Base-by-base conservation (phyloP, 2,888 invertebrate species). In the Allolobophora icterica region DNA sequence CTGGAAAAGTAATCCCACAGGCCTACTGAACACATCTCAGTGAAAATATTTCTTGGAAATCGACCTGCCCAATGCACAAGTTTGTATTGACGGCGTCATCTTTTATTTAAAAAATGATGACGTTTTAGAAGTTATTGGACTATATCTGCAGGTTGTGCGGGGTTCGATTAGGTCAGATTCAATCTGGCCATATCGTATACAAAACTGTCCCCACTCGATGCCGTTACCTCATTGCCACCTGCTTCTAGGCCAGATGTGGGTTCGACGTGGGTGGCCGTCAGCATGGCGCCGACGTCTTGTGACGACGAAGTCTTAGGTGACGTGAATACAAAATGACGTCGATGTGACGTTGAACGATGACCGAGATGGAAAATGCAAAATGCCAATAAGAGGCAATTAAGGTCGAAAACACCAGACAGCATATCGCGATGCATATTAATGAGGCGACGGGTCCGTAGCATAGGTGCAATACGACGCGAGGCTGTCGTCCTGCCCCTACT, bases 311-410 rank as follows among this genome's bases (percentile, higher is more conserved):
- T 71, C 71, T 30, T n/a, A 71, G 71, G 71, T 71, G 71, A 71
- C 71, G n/a, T 71, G 71, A 71, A 71, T 71, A 71, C 71, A n/a
- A 71, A 71, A 71, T n/a, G 71, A 71, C 71, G 71, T 71, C 71
- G 71, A 71, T 71, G 71, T 71, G 71, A 71, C 71, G 71, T 71
- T 71, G 71, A 71, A n/a, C n/a, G 71, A n/a, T 71, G 71, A 71
- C 71, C 71, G n/a, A 71, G 71, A 71, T 71, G 71, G 71, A 71
- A 71, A 71, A 71, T 71, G 71, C 71, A n/a, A 71, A 71, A 71
- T 71, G 71, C 71, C 71, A 71, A 71, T 71, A 71, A 71, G 71
- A 71, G 71, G 71, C 71, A 71, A 71, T 71, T 71, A 71, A 71
- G 71, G 71, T 71, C 71, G 71, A 71, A 71, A 71, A n/a, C 71